Conservation (phyloP, 53 echinoderm and acorn worm species). For the Paracentrotus lividus region DNA sequence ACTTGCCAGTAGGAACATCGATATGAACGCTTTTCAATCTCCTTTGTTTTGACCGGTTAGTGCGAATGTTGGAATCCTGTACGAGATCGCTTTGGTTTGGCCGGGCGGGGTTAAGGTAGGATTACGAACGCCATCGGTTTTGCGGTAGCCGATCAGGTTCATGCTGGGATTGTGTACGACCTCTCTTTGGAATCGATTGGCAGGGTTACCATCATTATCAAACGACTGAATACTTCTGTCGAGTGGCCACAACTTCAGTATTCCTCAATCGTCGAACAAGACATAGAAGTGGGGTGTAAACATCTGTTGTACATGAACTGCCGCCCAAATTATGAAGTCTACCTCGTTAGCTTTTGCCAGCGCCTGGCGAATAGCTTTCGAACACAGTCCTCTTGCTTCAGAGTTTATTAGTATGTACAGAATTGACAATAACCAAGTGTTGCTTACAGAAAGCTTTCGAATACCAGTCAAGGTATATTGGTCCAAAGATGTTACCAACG, state of each 20-base stretch:
- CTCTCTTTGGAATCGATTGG: background rate
- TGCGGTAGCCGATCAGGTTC: too few species aligned
- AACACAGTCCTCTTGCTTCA: background rate
- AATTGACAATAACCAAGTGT: background rate
- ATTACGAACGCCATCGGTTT: too few species aligned
- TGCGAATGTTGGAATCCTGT: background rate
- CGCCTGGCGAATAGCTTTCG: background rate
- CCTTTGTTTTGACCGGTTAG: background rate
- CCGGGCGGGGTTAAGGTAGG: too few species aligned
- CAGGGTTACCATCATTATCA: background rate
- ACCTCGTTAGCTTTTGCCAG: background rate
- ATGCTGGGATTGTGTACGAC: background rate
- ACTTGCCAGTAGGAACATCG: background rate
- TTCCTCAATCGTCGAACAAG: background rate
- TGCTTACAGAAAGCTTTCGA: background rate
- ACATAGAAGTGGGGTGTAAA: background rate
- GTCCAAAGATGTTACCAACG: background rate
- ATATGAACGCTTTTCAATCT: background rate
- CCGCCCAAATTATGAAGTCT: background rate
- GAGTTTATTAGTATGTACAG: background rate
- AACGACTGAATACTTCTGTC: background rate
- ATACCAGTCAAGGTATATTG: background rate
- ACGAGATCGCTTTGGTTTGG: background rate
- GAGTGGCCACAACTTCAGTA: slow-evolving; percentile 1
- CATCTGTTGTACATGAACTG: background rate